Conservation (phyloP, 2,797 vertebrate species). For the Sebastes matsubarae region DNA sequence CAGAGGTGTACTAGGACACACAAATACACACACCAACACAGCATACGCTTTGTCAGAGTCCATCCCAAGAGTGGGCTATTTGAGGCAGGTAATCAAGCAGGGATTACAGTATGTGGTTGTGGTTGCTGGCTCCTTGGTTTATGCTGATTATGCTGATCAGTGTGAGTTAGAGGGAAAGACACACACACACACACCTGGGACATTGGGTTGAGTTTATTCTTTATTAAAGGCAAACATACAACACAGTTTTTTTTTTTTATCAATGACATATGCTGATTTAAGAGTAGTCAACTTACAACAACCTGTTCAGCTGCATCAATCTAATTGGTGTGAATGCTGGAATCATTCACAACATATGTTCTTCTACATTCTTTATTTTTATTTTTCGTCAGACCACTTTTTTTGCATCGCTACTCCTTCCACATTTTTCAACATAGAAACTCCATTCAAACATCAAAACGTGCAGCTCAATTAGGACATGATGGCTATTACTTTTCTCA, state of each 20-base stretch:
- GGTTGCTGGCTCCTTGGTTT: background rate
- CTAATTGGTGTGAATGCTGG: no score
- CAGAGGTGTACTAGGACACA: background rate
- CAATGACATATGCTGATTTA: background rate
- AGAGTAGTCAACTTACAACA: background rate
- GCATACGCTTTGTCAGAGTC: background rate
- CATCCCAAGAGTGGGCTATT: conserved; percentile 19
- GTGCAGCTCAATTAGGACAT: no score
- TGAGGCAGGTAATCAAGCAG: conserved; percentile 42
- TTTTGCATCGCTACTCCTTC: no score
- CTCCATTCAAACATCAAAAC: no score
- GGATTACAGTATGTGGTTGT: conserved; percentile 20
- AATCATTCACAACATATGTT: no score
- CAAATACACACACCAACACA: background rate
- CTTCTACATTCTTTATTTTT: no score
- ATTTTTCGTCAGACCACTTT: no score
- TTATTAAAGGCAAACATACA: background rate
- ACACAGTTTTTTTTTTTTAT: background rate
- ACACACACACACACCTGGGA: background rate
- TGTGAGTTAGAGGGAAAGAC: background rate
- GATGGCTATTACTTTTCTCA: no score
- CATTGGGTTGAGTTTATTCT: background rate
- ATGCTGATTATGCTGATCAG: background rate
- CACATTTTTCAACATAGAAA: no score
- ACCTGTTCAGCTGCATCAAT: background rate